phyloP scores from a whole-genome alignment of 2,797 vertebrate species.

The Falco berigora region DNA sequence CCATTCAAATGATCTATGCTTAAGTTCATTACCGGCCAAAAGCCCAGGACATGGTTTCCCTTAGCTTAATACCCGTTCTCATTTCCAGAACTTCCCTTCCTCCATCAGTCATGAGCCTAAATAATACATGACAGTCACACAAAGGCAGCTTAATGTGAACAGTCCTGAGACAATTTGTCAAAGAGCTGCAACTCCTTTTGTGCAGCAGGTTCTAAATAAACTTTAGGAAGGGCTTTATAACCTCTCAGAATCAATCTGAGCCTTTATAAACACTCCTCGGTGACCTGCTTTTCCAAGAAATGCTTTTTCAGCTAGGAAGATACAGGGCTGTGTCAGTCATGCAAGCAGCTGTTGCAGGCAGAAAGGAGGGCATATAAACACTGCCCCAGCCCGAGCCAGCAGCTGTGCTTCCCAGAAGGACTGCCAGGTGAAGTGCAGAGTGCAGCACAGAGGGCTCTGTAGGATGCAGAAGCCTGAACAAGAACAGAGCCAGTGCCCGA shows the following conservation, averaged over 20 bases:
- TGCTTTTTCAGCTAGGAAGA: background rate
- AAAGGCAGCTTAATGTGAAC: too few species aligned
- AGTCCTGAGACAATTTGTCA: background rate
- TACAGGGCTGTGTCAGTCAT: background rate
- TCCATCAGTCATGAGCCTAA: background rate
- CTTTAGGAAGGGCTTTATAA: background rate
- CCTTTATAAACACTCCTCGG: background rate
- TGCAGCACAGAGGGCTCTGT: rapidly evolving
- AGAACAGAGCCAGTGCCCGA: background rate
- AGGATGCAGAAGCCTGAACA: background rate
- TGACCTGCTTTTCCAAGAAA: constrained; percentile 3
- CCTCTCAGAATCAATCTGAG: constrained; percentile 19
- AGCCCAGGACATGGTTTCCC: background rate
- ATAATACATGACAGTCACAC: background rate
- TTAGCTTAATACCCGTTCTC: background rate
- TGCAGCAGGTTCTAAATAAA: background rate
- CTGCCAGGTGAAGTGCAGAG: rapidly evolving
- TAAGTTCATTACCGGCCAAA: background rate
- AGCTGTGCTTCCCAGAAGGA: background rate
- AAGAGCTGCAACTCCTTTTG: background rate
- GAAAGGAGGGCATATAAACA: background rate
- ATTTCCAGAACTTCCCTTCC: background rate
- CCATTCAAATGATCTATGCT: background rate
- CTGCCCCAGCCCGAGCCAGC: background rate
- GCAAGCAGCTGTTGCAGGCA: background rate